Evolutionary conservation across 2,113 vertebrate species (phyloP).

Genomic region (Bos javanicus): DNA sequence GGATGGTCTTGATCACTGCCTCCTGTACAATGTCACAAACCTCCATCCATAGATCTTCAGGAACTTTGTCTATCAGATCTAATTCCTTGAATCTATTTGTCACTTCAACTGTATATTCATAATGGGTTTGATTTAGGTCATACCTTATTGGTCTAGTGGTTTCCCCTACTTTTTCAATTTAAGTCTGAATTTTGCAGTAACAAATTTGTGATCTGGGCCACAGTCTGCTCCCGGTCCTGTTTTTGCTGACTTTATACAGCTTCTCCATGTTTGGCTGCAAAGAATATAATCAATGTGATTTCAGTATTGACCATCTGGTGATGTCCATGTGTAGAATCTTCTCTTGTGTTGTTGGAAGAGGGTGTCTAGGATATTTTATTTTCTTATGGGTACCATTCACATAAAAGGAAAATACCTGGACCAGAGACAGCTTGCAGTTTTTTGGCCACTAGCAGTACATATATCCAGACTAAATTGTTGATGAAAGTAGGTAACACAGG

Average conservation of each 20-base stretch:
- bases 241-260: not conserved
- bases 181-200: not conserved
- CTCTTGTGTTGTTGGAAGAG: not conserved
- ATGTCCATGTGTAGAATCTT: not conserved
- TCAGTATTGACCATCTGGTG: not conserved
- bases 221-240: fast-evolving
- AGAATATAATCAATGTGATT: not conserved
- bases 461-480: not conserved
- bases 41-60: not conserved
- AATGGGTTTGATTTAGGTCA: not conserved
- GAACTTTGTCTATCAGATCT: not conserved
- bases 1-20: not conserved
- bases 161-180: not conserved
- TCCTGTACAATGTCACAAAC: not conserved
- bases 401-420: not conserved
- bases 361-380: not conserved
- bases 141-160: not conserved
- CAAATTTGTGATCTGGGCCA: not conserved
- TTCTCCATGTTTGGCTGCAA: not conserved
- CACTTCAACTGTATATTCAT: not conserved
- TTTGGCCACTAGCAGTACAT: not conserved
- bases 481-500: not conserved
- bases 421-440: not conserved
- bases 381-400: not conserved
- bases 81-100: not conserved